Evolutionary conservation across 1,140 invertebrate genomes (phyloP), one percentile per base, ranked within the genome.

Genomic region (Aphis gossypii): DNA sequence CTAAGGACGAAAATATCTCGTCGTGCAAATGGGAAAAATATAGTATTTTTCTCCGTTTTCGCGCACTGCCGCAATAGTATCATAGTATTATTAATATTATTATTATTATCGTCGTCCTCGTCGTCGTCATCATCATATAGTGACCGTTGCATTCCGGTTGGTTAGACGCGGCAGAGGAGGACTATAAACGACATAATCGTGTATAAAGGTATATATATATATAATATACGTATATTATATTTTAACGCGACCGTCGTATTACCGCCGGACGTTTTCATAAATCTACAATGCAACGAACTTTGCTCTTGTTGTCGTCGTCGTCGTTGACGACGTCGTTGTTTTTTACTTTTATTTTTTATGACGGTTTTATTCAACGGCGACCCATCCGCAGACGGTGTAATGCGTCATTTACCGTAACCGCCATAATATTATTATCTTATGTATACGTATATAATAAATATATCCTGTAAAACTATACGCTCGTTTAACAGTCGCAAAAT

Each of bases 261-360:
- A 48, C 30, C 44, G n/a, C 35, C 25, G n/a, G n/a, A 88, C 87
- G 87, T 51, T 88, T 88, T 88, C 48, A 51, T 88, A 51, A 88
- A 88, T 88, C 87, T 54, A 88, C 87, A 51, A 88, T 88, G n/a
- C 87, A 23, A 88, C 87, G 30, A 51, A 88, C 86, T 87, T 48
- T 87, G 25, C 44, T 46, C 86, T 87, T 2, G 56, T 68, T 14
- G 60, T 68, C 60, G 60, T 84, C 38, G 82, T 84, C 21, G 38
- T 30, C 25, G 21, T 44, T 9, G 20, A 38, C 56, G 56, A 60
- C 56, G 56, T 60, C 60, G 30, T 68, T 25, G 30, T 86, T 86
- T 44, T 86, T 44, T 86, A 41, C 30, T 46, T 51, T 48, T 46
- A 18, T 14, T 88, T 54, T 51, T 88, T 88, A 88, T 48, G 87